Base-by-base conservation (phyloP, 2,888 invertebrate genomes). In the Adelphocoris suturalis region DNA sequence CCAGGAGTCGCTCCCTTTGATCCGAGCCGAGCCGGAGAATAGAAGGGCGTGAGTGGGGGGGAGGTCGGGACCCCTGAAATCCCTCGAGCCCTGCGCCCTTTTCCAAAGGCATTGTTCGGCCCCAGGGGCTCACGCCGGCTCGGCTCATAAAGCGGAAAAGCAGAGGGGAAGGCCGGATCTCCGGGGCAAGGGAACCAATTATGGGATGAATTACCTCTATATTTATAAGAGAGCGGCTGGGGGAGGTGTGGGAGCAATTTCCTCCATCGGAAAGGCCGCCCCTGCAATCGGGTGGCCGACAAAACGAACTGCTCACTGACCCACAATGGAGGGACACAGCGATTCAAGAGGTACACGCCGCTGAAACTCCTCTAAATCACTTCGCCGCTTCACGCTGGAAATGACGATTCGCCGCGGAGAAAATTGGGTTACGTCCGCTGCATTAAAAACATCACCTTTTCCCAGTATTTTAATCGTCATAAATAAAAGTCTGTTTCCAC, bases 171-270 rank as follows among this genome's bases (percentile, higher is more conserved):
- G 68, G 68, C 68, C 68, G 68, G 68, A 68, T 68, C 68, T 68
- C 68, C 68, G 23, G 68, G 68, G 68, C 68, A 48, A 82, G 82
- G 23, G 52, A 82, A 82, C 82, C 82, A 82, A 82, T 82, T 82
- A 82, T 52, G 82, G 82, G 48, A 82, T 82, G 52, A 52, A 82
- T 82, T 82, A 82, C 82, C 82, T 23, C 14, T 68, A 68, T 68
- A 68, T 68, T 68, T 68, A 68, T 68, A 68, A 68, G 68, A 68
- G 68, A 68, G 23, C 9, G 68, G 68, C 37, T 2, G 37, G 2
- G 37, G 37, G 37, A 37, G 37, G 7, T 37, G 37, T 68, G 23
- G 23, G 68, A 68, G 68, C 68, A 68, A 68, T 68, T 68, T 68
- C 68, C 68, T 68, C 68, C 68, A 3, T 13, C 68, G 9, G 68